Base-by-base conservation (phyloP, 2,113 vertebrate genomes). In the Chelonoidis abingdonii region DNA sequence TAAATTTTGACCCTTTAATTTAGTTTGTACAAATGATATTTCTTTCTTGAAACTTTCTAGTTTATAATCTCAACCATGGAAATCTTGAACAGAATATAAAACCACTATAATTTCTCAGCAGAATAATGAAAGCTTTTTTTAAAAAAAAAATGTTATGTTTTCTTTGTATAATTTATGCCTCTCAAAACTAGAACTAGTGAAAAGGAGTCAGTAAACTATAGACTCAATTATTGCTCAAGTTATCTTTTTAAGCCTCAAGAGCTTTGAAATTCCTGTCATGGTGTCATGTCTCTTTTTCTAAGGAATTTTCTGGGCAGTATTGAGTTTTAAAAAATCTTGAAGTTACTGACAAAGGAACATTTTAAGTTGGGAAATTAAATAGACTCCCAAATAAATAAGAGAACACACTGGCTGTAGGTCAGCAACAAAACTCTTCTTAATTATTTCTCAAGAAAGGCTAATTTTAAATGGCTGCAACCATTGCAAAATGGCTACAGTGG, bases 281-380 rank as follows among this genome's bases (percentile, higher is more conserved):
- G 5, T n/a, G 12, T 2, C 41, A 83, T 2, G 0, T 59, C 65
- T 90, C 14, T 1, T 72, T 92, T 95, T 54, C 53, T 4, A 90
- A 14, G 9, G 31, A 80, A 87, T 90, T 22, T 41, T 25, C 27
- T n/a, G 83, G 31, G 3, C 5, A 82, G 5, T 57, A 84, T 2
- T 6, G 53, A 21, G 52, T 2, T 3, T 54, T 7, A 54, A 75
- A 16, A 54, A 79, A 13, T 27, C 57, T 9, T n/a, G 8, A 72
- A 62, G 84, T 24, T 0, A 3, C 35, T 4, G 1, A 29, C 1
- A 1, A 76, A 89, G 41, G 24, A 82, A 1, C 5, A 2, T 6
- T 47, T 27, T 29, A 90, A 54, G 2, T 83, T 84, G 41, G 2
- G 3, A 5, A 75, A 44, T 22, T 84, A 52, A 83, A 21, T 44